Conservation (phyloP, 2,888 invertebrate species). For the Dryococelus australis region DNA sequence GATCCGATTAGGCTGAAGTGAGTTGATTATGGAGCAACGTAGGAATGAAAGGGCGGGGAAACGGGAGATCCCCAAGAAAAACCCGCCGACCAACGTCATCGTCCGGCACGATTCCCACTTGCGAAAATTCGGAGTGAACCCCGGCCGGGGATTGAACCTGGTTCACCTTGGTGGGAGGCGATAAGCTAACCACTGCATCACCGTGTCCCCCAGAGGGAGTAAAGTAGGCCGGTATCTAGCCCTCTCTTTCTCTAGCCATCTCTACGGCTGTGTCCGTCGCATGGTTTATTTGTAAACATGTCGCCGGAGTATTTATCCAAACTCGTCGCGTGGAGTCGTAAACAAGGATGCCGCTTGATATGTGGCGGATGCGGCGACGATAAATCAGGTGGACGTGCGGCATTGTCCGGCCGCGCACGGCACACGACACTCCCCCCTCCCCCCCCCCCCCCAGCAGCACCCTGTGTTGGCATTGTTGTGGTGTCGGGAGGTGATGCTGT, state of each 20-base stretch:
- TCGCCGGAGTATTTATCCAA: not conserved
- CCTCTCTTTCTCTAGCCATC: not conserved
- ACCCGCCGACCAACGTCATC: too few relatives aligned
- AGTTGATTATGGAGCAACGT: too few relatives aligned
- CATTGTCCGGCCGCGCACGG: conserved; percentile 4
- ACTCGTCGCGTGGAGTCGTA: conserved; percentile 9
- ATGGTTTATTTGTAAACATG: not conserved
- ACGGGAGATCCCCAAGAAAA: too few relatives aligned
- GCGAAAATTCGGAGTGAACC: too few relatives aligned
- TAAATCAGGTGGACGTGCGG: not conserved
- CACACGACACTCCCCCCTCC: not conserved
- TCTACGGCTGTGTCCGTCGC: not conserved
- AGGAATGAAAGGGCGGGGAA: too few relatives aligned
- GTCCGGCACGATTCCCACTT: too few relatives aligned
- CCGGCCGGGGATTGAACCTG: too few relatives aligned
- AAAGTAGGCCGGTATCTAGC: not conserved
- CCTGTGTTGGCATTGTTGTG: too few relatives aligned
- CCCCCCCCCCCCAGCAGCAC: not conserved
- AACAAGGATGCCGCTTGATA: not conserved
- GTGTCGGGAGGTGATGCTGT: not conserved
- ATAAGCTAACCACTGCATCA: too few relatives aligned
- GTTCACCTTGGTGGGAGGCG: too few relatives aligned
- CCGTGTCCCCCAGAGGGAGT: too few relatives aligned
- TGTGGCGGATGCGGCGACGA: not conserved
- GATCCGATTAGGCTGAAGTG: too few relatives aligned